These are phyloP conservation scores for Timema podura DNA, from an alignment of 2,888 invertebrate species.

Conservation along the genomic window DNA sequence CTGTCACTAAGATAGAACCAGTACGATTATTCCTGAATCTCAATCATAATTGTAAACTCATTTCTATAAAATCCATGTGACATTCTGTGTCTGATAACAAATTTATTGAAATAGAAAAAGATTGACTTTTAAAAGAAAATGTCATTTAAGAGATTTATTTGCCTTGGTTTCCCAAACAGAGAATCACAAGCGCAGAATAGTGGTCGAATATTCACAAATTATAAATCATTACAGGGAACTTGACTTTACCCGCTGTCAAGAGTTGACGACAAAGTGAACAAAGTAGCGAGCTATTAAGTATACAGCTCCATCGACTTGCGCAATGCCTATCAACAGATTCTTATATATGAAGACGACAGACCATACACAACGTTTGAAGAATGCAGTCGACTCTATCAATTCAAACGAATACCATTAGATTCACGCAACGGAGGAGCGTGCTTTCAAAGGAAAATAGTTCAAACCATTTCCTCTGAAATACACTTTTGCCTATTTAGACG, in stretches of 20 bases:
- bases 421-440: conserved; percentile 29
- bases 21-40: conserved; percentile 12
- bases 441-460: no score
- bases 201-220: conserved; percentile 35
- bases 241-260: conserved; percentile 29
- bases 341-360: conserved; percentile 23
- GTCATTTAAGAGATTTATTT: conserved; percentile 8
- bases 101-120: conserved; percentile 8
- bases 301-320: conserved; percentile 30
- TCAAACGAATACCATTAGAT: conserved; percentile 28
- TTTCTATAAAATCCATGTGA: conserved; percentile 1
- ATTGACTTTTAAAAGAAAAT: background rate
- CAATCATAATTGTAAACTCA: background rate
- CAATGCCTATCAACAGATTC: conserved; percentile 31
- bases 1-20: background rate
- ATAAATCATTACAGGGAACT: conserved; percentile 34
- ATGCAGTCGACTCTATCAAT: conserved; percentile 28
- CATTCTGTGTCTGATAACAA: background rate
- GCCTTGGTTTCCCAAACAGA: conserved; percentile 28
- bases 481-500: no score
- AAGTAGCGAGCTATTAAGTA: conserved; percentile 13
- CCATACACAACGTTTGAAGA: conserved; percentile 31
- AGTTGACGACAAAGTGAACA: conserved; percentile 25
- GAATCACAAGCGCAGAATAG: conserved; percentile 33
- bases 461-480: no score